A percentile compares a stretch with the other conserved stretches of the same genome.
These are phyloP conservation scores for Aeoliscus strigatus DNA, from an alignment of 2,797 vertebrate species.

Conservation along the genomic window DNA sequence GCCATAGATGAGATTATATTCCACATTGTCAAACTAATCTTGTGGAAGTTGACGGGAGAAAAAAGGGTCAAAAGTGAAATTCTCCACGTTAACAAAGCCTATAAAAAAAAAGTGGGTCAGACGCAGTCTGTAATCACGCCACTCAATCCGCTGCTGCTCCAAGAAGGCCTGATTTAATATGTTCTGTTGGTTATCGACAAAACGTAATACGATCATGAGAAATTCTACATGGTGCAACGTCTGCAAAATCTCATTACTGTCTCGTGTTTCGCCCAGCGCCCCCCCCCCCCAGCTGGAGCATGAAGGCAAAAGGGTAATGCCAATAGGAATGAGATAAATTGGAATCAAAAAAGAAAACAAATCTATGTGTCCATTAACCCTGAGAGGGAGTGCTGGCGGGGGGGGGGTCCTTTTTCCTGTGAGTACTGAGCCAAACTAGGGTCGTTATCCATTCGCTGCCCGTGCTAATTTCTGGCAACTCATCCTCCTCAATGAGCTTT, in stretches of 20 bases:
- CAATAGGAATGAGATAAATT: slow-evolving; percentile 65
- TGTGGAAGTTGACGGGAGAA: slow-evolving; percentile 22
- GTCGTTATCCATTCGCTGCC: slow-evolving; percentile 43
- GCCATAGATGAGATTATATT: slow-evolving; percentile 15
- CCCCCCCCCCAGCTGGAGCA: slow-evolving; percentile 26
- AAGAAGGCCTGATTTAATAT: slow-evolving; percentile 51
- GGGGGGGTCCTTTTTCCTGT: slow-evolving; percentile 3
- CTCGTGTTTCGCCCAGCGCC: slow-evolving; percentile 51
- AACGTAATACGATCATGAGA: slow-evolving; percentile 67
- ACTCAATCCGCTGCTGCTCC: slow-evolving; percentile 31
- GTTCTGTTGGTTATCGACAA: slow-evolving; percentile 62
- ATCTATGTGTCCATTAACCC: slow-evolving; percentile 58
- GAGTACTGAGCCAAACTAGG: slow-evolving; percentile 30
- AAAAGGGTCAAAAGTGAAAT: slow-evolving; percentile 9
- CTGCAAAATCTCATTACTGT: slow-evolving; percentile 68
- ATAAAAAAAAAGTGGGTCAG: slow-evolving; percentile 47
- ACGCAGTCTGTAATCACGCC: slow-evolving; percentile 32
- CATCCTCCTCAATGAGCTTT: slow-evolving; percentile 26
- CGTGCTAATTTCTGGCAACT: slow-evolving; percentile 33
- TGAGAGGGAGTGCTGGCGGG: slow-evolving; percentile 5
- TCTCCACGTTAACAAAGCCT: slow-evolving; percentile 41
- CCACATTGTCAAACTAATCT: slow-evolving; percentile 28
- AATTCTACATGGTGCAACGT: slow-evolving; percentile 62
- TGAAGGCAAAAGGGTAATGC: slow-evolving; percentile 57
- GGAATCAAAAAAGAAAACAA: slow-evolving; percentile 35